Evolutionary conservation across 2,797 vertebrate species (phyloP), one percentile per base, ranked within the genome.

Genomic region (Taeniopygia guttata): DNA sequence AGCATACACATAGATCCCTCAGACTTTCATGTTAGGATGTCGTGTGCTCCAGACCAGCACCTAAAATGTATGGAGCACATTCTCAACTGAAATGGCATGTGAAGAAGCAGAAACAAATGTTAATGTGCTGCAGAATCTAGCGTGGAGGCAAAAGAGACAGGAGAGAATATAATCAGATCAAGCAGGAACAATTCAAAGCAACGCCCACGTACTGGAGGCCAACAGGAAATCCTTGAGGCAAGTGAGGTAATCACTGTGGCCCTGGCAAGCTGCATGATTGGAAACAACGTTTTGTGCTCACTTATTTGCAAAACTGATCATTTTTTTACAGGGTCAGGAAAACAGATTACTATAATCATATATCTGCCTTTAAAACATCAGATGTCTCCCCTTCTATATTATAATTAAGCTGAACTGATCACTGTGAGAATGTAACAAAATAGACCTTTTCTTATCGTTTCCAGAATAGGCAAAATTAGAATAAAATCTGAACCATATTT

Each of bases 1-100:
- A 68, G 30, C 38, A 58, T 2, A 34, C 1, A 1, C 0, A 0
- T 2, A 54, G 27, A 22, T 27, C 70, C 13, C 6, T 89, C 75
- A 56, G 11, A 59, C 18, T 5, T 20, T 38, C 3, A 1, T 7
- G 4, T 19, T 20, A n/a, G 3, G 21, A 15, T 12, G 23, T 10
- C n/a, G 13, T 0, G 0, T 43, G 26, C 5, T 83, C 52, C 72
- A 58, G 25, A 58, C 6, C 20, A 74, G 42, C 11, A 54, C 23
- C 51, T 75, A 48, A 69, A 89, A 82, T 4, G 8, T 18, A 69
- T 18, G 16, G 29, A 45, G 3, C 2, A 26, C 0, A 0, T 63
- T 74, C 52, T 70, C 2, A 0, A 49, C 46, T 43, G 49, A 78
- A 81, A 52, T 1, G 34, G 9, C 0, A 1, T 8, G 62, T 32